A percentile compares a stretch with the other conserved stretches of the same genome.
phyloP scores from a whole-genome alignment of 2,888 invertebrate species.

The Drosophila setosimentum region DNA sequence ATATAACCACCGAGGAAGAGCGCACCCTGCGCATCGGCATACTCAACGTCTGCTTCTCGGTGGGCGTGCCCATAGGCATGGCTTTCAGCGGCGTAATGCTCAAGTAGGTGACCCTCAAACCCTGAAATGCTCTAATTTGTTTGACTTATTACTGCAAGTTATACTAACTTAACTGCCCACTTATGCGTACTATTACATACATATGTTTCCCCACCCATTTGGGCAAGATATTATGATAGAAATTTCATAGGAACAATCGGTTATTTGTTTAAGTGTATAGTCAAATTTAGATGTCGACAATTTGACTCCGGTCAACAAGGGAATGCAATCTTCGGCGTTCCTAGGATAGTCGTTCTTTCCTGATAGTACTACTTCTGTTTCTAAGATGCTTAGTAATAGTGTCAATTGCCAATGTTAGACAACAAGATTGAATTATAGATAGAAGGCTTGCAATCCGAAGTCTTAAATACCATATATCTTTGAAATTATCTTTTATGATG shows the following conservation, averaged over 20 bases:
- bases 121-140: no score
- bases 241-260: background rate
- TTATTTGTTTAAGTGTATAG: background rate
- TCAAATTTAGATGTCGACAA: background rate
- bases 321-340: background rate
- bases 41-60: conserved; percentile 94
- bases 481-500: background rate
- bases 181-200: no score
- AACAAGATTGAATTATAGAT: background rate
- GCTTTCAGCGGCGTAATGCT: conserved; percentile 93
- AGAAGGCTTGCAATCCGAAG: background rate
- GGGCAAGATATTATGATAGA: background rate
- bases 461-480: background rate
- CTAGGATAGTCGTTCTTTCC: background rate
- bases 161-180: background rate
- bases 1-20: conserved; percentile 93
- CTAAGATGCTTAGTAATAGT: background rate
- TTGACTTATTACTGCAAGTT: no score
- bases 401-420: background rate
- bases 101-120: conserved; percentile 80
- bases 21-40: conserved; percentile 94
- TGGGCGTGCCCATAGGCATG: conserved; percentile 95
- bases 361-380: background rate
- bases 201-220: background rate
- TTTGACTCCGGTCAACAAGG: background rate